phyloP scores from a whole-genome alignment of 1,140 invertebrate genomes.

The Rhysida immarginata region DNA sequence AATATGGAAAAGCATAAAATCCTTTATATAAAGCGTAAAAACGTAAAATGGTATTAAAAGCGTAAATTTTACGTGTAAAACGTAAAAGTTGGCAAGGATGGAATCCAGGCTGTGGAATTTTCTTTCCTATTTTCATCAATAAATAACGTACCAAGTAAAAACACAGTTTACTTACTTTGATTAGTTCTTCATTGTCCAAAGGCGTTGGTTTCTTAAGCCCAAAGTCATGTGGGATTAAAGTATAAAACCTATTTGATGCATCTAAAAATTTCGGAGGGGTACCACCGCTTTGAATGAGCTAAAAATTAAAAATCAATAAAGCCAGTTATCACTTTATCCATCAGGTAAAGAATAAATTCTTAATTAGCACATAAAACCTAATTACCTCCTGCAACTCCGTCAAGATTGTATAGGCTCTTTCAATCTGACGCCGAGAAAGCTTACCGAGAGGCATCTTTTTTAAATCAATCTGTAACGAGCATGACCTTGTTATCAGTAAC shows the following conservation, averaged over 20 bases:
- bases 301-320: conserved; percentile 1
- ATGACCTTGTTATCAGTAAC: too few relatives aligned
- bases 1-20: too few relatives aligned
- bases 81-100: too few relatives aligned
- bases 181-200: conserved; percentile 53
- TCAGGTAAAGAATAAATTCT: not conserved
- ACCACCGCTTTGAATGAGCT: conserved; percentile 27
- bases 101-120: too few relatives aligned
- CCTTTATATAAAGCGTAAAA: too few relatives aligned
- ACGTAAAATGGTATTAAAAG: too few relatives aligned
- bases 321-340: not conserved
- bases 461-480: conserved; percentile 81
- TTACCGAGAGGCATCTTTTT: conserved; percentile 97
- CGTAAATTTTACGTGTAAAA: too few relatives aligned
- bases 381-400: conserved; percentile 51
- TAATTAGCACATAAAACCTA: not conserved
- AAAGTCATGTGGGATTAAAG: conserved; percentile 87
- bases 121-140: too few relatives aligned
- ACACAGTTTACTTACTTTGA: conserved; percentile 52
- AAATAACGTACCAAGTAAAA: too few relatives aligned
- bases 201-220: conserved; percentile 67
- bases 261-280: conserved; percentile 51
- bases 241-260: conserved; percentile 83
- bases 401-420: conserved; percentile 65
- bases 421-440: conserved; percentile 78